Evolutionary conservation across 1,140 invertebrate species (phyloP), one percentile per base, ranked within the genome.

Genomic region (Pissodes strobi): DNA sequence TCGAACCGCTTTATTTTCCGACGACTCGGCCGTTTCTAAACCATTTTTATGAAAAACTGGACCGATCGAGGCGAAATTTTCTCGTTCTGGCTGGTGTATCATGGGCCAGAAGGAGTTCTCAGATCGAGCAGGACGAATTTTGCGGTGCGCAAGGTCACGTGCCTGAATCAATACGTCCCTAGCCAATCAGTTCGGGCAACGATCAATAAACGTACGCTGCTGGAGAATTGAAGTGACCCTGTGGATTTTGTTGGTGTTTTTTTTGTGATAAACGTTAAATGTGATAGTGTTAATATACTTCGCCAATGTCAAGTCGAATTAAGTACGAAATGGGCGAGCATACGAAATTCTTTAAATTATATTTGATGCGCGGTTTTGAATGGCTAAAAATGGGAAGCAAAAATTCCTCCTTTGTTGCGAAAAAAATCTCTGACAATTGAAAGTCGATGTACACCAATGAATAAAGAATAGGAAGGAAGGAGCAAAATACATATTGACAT

Each of bases 111-210:
- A 55, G 21, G 25, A 18, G 9, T 53, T 53, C 39, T 25, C 12
- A 38, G 52, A 39, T 18, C 30, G 13, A 51, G 12, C 46, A 41
- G 52, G 37, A 55, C 22, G 13, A 22, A 22, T 55, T 49, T 49
- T 49, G 12, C 46, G 9, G 34, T 41, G 52, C 52, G 52, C 52
- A 55, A 13, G 30, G 34, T 55, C 52, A 55, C 21, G 34, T 55
- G 52, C 38, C 37, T 4, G 52, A 55, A 55, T 55, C 52, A 55
- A 55, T 55, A 55, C 52, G n/a, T 13, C 37, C 34, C 23, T 55
- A 21, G 18, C 52, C 52, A 55, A 55, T 55, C 30, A 18, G 37
- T 41, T 55, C 0, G 19, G 6, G 19, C 38, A 25, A 21, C 10
- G 39, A 55, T 55, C 52, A 55, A 55, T 55, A 41, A 55, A 39